phyloP scores from a whole-genome alignment of 1,140 invertebrate genomes.

The Dermatophagoides farinae region DNA sequence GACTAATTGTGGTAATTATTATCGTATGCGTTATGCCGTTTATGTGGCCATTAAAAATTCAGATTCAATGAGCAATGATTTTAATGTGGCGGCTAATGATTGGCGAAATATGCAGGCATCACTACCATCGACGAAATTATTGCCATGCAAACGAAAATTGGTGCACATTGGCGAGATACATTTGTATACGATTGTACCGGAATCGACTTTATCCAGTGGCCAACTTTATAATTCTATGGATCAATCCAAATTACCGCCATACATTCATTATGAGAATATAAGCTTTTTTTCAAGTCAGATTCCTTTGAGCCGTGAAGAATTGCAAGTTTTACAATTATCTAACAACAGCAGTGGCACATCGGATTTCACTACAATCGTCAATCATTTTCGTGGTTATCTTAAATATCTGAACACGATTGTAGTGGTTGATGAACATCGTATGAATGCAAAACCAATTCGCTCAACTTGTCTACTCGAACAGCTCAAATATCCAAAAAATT shows the following conservation, averaged over 20 bases:
- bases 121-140: too few relatives aligned
- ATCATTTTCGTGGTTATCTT: background rate
- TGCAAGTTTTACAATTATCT: background rate
- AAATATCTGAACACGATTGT: background rate
- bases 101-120: background rate
- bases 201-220: background rate
- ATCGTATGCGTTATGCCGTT: conserved; percentile 4
- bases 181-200: conserved; percentile 4
- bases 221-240: background rate
- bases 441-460: background rate
- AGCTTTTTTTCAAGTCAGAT: background rate
- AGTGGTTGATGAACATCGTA: background rate
- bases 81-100: background rate
- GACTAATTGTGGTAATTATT: conserved; percentile 6
- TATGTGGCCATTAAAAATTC: background rate
- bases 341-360: background rate
- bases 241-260: background rate
- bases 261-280: conserved; percentile 3
- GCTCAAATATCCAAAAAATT: background rate
- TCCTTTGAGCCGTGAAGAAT: background rate
- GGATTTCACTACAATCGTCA: background rate
- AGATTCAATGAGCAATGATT: too few relatives aligned
- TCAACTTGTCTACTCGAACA: background rate
- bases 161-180: conserved; percentile 3
- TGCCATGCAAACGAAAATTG: background rate